Evolutionary conservation across 2,113 vertebrate species (phyloP).

Genomic region (Halichoerus grypus): DNA sequence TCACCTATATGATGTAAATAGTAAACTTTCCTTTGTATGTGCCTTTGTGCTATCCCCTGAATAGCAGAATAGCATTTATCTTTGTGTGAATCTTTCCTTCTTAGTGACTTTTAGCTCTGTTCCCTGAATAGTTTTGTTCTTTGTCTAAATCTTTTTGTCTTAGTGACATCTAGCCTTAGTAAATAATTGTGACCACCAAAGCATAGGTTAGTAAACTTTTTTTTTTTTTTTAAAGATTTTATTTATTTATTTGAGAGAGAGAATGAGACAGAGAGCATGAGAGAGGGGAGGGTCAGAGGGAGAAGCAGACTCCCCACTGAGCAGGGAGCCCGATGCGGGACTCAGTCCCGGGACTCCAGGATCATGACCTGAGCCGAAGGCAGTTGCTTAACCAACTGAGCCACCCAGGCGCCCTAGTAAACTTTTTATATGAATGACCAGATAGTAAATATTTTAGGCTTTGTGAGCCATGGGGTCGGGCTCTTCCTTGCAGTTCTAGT

Average conservation of each 20-base stretch:
- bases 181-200: not conserved
- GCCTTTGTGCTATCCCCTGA: not conserved
- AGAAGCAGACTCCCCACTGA: too few relatives aligned
- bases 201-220: not conserved
- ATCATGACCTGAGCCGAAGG: too few relatives aligned
- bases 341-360: too few relatives aligned
- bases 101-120: not conserved
- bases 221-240: not conserved
- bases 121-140: not conserved
- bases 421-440: slow-evolving; percentile 2
- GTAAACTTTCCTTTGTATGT: not conserved
- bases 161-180: not conserved
- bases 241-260: too few relatives aligned
- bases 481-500: not conserved
- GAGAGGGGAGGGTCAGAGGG: too few relatives aligned
- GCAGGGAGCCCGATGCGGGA: too few relatives aligned
- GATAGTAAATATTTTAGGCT: slow-evolving; percentile 47
- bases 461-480: not conserved
- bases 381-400: too few relatives aligned
- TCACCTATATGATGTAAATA: slow-evolving; percentile 23
- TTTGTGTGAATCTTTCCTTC: not conserved
- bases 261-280: too few relatives aligned
- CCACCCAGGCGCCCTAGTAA: not conserved
- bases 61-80: not conserved
- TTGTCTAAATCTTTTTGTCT: not conserved